phyloP scores from a whole-genome alignment of 1,140 invertebrate genomes.

The Papilio polyxenes region DNA sequence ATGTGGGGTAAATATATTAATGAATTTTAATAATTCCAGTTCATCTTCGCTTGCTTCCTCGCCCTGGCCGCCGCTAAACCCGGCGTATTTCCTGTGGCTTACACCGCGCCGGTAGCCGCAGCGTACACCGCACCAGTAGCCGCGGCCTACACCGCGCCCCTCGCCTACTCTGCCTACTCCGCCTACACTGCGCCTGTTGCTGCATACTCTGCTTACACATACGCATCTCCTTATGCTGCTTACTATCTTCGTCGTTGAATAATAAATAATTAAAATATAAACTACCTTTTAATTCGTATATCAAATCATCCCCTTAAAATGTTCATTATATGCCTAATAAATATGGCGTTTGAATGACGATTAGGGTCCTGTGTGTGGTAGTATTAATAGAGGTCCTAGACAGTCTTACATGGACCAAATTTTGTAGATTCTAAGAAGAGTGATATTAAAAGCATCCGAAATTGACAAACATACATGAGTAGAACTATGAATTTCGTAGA shows the following conservation, averaged over 20 bases:
- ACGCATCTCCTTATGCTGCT: conserved; percentile 53
- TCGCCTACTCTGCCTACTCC: conserved; percentile 53
- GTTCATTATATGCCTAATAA: conserved; percentile 31
- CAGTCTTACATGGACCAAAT: no score
- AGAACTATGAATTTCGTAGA: no score
- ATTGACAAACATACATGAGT: no score
- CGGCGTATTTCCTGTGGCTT: conserved; percentile 51
- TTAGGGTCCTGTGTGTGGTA: no score
- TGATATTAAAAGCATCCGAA: no score
- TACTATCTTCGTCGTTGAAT: conserved; percentile 54
- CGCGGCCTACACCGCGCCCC: conserved; percentile 69
- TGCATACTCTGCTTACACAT: conserved; percentile 50
- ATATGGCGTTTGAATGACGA: no score
- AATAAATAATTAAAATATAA: conserved; percentile 30
- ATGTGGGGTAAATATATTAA: no score
- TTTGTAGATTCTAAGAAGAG: no score
- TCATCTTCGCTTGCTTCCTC: conserved; percentile 73
- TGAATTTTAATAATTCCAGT: conserved; percentile 60
- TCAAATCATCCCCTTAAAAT: conserved; percentile 33
- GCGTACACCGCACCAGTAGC: conserved; percentile 62
- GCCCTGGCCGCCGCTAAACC: conserved; percentile 75
- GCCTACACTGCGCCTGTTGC: conserved; percentile 50
- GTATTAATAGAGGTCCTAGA: no score
- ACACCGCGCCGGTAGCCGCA: conserved; percentile 58
- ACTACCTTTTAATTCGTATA: conserved; percentile 32